These are phyloP conservation scores for Tridacna crocea DNA, from an alignment of 2,888 invertebrate species.

Conservation along the genomic window DNA sequence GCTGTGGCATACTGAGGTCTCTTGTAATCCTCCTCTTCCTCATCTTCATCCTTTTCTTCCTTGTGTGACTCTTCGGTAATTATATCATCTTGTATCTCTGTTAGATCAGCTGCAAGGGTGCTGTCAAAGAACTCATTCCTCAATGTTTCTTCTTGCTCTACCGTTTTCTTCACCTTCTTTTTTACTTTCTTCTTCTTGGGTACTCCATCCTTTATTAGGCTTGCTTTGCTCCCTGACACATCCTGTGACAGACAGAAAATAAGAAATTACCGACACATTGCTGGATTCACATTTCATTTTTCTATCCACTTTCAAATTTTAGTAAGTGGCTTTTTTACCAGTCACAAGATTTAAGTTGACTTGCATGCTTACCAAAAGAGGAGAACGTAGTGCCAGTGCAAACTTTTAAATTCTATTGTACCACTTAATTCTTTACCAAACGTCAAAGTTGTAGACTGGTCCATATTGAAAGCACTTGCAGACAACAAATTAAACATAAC, in stretches of 20 bases:
- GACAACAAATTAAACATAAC: no score
- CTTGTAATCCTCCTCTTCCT: constrained; percentile 43
- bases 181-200: constrained; percentile 73
- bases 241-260: constrained; percentile 53
- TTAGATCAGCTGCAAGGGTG: constrained; percentile 72
- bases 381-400: no score
- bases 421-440: no score
- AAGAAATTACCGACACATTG: no score
- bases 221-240: constrained; percentile 77
- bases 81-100: constrained; percentile 76
- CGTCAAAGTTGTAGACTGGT: no score
- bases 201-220: constrained; percentile 71
- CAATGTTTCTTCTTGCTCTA: constrained; percentile 42
- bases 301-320: no score
- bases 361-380: no score
- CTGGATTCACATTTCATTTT: no score
- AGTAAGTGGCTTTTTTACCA: no score
- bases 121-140: constrained; percentile 69
- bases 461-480: no score
- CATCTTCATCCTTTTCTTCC: constrained; percentile 57
- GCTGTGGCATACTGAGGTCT: constrained; percentile 65
- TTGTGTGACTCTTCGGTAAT: constrained; percentile 56
- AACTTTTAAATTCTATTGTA: no score
- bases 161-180: constrained; percentile 68
- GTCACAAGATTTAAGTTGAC: no score